Evolutionary conservation across 2,888 invertebrate genomes (phyloP), one percentile per base, ranked within the genome.

Genomic region (Lasiommata megera): DNA sequence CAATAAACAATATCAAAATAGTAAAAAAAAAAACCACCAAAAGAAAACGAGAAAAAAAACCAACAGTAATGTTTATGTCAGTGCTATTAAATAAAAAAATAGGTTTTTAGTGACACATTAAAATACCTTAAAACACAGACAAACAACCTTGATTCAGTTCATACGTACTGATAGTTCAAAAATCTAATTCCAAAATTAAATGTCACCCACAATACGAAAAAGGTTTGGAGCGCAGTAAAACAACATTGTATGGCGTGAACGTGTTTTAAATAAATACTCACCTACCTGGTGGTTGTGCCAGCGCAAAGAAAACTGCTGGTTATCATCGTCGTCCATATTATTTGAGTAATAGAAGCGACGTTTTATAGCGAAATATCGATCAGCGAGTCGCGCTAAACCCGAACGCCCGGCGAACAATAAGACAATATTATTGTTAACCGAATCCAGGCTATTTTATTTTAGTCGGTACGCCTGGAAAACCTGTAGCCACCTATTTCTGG

Each of bases 241-340:
- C n/a, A n/a, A 61, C 62, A 62, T 73, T 77, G 73, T 68, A 44
- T 40, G 6, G 51, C 51, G 58, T 61, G 31, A 65, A 73, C 31
- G 79, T 80, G 80, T 82, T 40, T 47, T 9, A 69, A 14, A 71
- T 73, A 79, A 76, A 76, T 88, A 89, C 89, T 88, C 79, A 86
- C 91, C 92, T 91, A 93, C 94, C 93, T 94, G 94, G 84, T 94
- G 95, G 85, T 96, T 96, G 87, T 96, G 96, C 96, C 96, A 96
- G 82, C 96, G 93, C 76, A 96, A 92, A 82, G 96, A 96, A 87
- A 96, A 96, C 83, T 96, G 96, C 84, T 95, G 95, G 71, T 92
- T 85, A 68, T 93, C 92, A 77, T 93, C 93, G 78, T 93, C 92
- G 80, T 88, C 91, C 90, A 91, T 92, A 73, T n/a, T n/a, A n/a